Evolutionary conservation across 2,797 vertebrate genomes (phyloP).

Genomic region (Chelon labrosus): DNA sequence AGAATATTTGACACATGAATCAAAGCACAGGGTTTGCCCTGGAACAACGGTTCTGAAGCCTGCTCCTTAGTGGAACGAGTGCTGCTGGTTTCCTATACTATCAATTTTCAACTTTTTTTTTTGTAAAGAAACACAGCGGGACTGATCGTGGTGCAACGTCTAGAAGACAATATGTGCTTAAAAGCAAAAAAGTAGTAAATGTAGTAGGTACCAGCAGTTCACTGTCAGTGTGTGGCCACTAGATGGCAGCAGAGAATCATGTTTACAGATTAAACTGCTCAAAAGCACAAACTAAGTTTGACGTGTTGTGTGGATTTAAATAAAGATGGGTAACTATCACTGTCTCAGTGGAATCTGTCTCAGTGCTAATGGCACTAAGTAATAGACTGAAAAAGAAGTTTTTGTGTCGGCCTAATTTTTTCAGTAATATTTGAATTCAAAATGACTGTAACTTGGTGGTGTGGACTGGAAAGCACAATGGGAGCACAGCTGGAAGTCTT

Average conservation of each 20-base stretch:
- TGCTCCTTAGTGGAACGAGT: neutral
- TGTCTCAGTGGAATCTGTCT: too few species aligned
- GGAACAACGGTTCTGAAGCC: neutral
- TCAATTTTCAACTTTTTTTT: neutral
- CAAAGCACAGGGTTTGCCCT: neutral
- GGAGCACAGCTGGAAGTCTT: too few species aligned
- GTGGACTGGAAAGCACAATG: too few species aligned
- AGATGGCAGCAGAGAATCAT: slow-evolving; percentile 75
- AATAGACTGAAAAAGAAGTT: too few species aligned
- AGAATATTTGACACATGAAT: neutral
- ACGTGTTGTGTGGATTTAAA: neutral
- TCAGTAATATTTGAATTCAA: too few species aligned
- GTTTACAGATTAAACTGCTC: neutral
- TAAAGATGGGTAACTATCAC: neutral
- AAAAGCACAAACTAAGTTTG: neutral
- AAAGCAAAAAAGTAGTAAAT: neutral
- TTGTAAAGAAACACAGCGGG: neutral
- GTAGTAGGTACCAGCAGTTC: neutral
- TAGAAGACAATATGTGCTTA: neutral
- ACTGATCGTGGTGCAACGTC: neutral
- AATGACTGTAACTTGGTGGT: too few species aligned
- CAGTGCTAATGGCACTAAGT: too few species aligned
- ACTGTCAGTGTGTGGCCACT: slow-evolving; percentile 61
- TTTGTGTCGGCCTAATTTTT: too few species aligned
- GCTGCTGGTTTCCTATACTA: neutral